These are phyloP conservation scores for Tokudaia tokunoshimensis DNA, from an alignment of 2,797 vertebrate species.

Conservation along the genomic window DNA sequence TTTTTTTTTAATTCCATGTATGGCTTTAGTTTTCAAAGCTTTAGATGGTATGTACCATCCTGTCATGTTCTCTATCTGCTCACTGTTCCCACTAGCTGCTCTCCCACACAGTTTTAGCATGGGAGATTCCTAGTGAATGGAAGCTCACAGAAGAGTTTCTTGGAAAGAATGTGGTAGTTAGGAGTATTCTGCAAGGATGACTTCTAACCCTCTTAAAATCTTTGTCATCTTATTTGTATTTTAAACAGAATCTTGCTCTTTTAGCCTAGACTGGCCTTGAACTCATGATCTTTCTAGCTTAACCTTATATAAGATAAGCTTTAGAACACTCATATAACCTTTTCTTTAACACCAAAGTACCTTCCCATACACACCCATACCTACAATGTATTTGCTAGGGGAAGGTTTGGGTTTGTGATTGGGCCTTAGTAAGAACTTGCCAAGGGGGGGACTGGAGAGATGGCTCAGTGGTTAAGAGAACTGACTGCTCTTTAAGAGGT, in stretches of 20 bases:
- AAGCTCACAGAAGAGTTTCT: conserved; percentile 41
- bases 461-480: too few relatives aligned
- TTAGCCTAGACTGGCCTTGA: background rate
- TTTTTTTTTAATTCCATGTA: background rate
- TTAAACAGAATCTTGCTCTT: background rate
- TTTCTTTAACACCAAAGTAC: background rate
- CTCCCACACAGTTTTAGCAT: background rate
- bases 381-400: background rate
- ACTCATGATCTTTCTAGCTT: background rate
- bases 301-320: background rate
- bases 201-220: background rate
- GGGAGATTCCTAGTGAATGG: background rate
- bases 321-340: background rate
- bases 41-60: background rate
- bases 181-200: background rate
- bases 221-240: background rate
- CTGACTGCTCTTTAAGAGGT: too few relatives aligned
- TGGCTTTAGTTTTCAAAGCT: conserved; percentile 48
- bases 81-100: background rate
- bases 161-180: background rate
- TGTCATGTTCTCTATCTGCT: background rate
- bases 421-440: background rate
- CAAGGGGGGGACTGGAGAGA: too few relatives aligned
- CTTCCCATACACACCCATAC: background rate
- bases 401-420: background rate